Evolutionary conservation across 2,113 vertebrate genomes (phyloP), one percentile per base, ranked within the genome.

Genomic region (Henicopernis longicauda): DNA sequence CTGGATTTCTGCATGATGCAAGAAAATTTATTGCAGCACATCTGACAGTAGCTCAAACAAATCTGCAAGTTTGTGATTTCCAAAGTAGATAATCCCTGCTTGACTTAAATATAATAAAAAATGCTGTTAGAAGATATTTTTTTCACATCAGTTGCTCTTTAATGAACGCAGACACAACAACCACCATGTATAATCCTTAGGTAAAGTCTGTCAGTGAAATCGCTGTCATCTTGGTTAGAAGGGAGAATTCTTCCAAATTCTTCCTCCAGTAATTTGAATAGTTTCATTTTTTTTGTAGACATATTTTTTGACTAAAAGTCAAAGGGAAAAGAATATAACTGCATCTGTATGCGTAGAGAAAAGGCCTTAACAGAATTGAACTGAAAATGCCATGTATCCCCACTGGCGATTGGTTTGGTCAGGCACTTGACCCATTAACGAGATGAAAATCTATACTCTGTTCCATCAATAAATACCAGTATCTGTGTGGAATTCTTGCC

Each of bases 21-120:
- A 96, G 69, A 90, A 95, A 91, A 86, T 83, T 40, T 88, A 91
- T 90, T 95, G 93, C 86, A 93, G 78, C 72, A 73, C 40, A 50
- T 70, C 32, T 96, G 89, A 96, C 40, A 83, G 42, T 55, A 86
- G 66, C 54, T 93, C 83, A 88, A 82, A 67, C 57, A 69, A 86
- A 91, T 67, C 44, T 88, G 81, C 82, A 92, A 63, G 16, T 86
- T 89, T 45, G 50, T 94, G 85, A 96, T 92, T 94, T 86, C 38
- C 71, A 52, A 40, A 6, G 67, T 12, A 94, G 92, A 82, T 97
- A 92, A 91, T 89, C 74, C n/a, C 55, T 89, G 44, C 42, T 69
- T 94, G 62, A 73, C 78, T 86, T 74, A 92, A 87, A 82, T 52
- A 31, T 11, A 91, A 71, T 61, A n/a, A 77, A 81, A 79, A 57